Evolutionary conservation across 2,113 vertebrate genomes (phyloP), one percentile per base, ranked within the genome.

Genomic region (Megaleporinus macrocephalus): DNA sequence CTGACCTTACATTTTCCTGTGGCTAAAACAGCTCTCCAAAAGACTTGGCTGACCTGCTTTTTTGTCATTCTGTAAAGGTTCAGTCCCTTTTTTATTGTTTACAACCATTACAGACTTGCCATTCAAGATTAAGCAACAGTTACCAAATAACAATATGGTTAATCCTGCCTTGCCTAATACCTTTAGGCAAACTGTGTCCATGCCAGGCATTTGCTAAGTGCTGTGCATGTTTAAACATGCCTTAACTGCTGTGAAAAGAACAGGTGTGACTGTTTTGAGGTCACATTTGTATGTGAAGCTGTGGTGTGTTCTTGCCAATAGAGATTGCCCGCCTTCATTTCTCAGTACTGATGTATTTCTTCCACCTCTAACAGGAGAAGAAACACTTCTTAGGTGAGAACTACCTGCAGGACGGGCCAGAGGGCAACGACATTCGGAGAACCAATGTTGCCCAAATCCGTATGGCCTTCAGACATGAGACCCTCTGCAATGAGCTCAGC

Each of bases 361-460:
- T 30, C 76, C 80, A 84, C 86, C 7, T 0, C 87, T 72, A n/a
- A 49, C 88, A 99, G 98, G 98, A 99, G 87, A 99, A 99, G 91
- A 95, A 97, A 90, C 95, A 95, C 86, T 99, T 98, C 92, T 80
- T 99, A 80, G 98, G 98, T 20, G 10, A 87, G 70, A 95, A 97
- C 92, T 99, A 98, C 87, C 94, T 95, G 29, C 93, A 96, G 87
- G 97, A 97, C 44, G 98, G 98, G 75, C 97, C 97, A 0, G 95
- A 94, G 12, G 98, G 98, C 59, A 99, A 99, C 10, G 96, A 99
- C 86, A 99, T 99, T 82, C 94, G 93, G 44, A 94, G 95, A 88
- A 98, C 98, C 59, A 99, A 99, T 0, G 98, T 99, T 69, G 97
- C 98, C 1, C 97, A 99, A 87, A 99, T 99, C 90, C 96, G 98